These are phyloP conservation scores for Leptopterna dolabrata DNA, from an alignment of 2,888 invertebrate species.

Conservation along the genomic window DNA sequence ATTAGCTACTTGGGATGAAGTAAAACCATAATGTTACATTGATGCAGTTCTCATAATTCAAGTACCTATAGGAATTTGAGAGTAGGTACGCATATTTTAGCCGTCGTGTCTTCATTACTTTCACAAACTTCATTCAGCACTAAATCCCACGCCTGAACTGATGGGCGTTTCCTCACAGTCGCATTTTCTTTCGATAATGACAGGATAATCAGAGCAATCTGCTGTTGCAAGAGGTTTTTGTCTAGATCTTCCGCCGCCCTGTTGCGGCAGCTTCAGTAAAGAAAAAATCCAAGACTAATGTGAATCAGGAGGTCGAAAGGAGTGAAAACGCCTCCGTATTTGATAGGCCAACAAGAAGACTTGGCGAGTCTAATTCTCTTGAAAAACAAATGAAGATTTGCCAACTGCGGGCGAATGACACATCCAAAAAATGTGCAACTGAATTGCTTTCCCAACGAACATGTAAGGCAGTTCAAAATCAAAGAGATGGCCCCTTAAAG, in stretches of 20 bases:
- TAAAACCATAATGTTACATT: no score
- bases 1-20: no score
- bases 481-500: no score
- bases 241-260: not conserved
- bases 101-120: no score
- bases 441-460: not conserved
- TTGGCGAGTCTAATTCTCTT: not conserved
- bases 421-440: no score
- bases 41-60: no score
- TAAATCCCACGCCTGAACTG: not conserved
- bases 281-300: constrained; percentile 11
- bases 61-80: no score
- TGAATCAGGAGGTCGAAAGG: not conserved
- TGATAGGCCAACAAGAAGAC: not conserved
- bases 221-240: not conserved
- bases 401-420: not conserved
- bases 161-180: not conserved
- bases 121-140: not conserved
- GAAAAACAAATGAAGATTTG: not conserved
- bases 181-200: not conserved
- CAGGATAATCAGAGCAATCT: constrained; percentile 7
- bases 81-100: no score
- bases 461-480: no score
- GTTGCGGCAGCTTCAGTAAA: not conserved
- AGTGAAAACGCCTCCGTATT: not conserved